These are phyloP conservation scores for Mesitornis unicolor DNA, from an alignment of 2,113 vertebrate genomes.

Conservation along the genomic window DNA sequence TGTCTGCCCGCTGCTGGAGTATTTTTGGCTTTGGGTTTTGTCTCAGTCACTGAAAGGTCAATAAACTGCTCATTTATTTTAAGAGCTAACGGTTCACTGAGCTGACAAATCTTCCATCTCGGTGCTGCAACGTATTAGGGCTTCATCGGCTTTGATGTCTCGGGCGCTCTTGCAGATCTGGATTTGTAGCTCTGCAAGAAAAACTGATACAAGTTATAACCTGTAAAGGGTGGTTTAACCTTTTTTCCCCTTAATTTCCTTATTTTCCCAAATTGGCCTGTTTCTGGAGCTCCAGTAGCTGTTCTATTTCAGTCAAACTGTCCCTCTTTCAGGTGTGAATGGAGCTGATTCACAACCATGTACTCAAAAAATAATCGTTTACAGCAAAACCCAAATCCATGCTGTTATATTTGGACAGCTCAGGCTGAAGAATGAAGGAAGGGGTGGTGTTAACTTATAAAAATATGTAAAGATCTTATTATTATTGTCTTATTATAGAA, in stretches of 20 bases:
- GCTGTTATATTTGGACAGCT: fast-evolving
- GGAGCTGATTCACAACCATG: background rate
- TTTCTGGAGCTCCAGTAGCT: background rate
- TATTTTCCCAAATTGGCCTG: background rate
- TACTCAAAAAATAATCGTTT: background rate
- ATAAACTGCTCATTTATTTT: slow-evolving; percentile 9
- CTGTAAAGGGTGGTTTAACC: background rate
- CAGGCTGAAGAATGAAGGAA: background rate
- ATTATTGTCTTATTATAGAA: background rate
- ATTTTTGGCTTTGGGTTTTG: background rate
- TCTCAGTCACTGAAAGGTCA: slow-evolving; percentile 4
- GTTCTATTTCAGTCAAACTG: background rate
- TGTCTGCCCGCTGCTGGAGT: background rate
- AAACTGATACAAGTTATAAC: background rate
- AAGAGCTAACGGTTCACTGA: background rate
- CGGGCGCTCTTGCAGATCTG: background rate
- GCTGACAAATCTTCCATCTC: background rate
- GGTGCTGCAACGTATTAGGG: background rate
- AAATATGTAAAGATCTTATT: too few species aligned
- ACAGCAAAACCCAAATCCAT: background rate
- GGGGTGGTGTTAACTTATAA: background rate
- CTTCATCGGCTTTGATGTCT: background rate
- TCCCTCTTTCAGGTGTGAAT: too few species aligned
- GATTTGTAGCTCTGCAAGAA: background rate
- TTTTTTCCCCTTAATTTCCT: background rate